phyloP scores from a whole-genome alignment of 2,888 invertebrate species.

The Serrognathus titanus region DNA sequence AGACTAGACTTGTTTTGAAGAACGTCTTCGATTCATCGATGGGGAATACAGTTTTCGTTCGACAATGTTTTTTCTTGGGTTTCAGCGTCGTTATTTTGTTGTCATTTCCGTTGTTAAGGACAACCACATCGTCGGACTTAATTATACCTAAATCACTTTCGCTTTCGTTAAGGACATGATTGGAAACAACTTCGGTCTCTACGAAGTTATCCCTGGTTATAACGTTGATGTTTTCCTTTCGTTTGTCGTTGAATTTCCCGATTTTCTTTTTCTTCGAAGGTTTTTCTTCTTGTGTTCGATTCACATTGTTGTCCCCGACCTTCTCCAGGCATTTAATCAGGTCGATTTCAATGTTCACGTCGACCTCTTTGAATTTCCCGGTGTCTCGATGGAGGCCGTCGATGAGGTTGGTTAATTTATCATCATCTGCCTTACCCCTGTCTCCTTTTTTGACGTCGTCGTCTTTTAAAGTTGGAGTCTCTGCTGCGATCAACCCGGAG shows the following conservation, averaged over 20 bases:
- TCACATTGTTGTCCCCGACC: conserved; percentile 9
- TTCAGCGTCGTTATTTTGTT: conserved; percentile 1
- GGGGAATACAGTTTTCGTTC: too few species aligned
- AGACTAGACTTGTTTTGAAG: too few species aligned
- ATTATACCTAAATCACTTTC: conserved; percentile 4
- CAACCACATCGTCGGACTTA: too few species aligned
- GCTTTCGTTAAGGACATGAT: conserved; percentile 1
- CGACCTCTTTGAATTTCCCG: conserved; percentile 19
- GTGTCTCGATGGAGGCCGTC: conserved; percentile 60
- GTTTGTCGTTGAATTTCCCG: conserved; percentile 12
- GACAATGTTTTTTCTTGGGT: background rate
- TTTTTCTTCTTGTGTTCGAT: conserved; percentile 7
- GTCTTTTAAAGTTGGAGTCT: too few species aligned
- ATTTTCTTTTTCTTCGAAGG: conserved; percentile 1
- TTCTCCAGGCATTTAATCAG: conserved; percentile 10
- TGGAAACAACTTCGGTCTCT: background rate
- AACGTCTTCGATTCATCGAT: too few species aligned
- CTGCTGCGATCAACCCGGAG: too few species aligned
- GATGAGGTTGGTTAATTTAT: conserved; percentile 70
- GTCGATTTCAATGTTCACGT: conserved; percentile 16
- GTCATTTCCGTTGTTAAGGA: too few species aligned
- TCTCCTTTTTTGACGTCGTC: conserved; percentile 2
- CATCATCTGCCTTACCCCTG: conserved; percentile 60
- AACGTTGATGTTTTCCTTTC: conserved; percentile 16
- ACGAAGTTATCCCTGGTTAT: background rate